Evolutionary conservation across 2,888 invertebrate genomes (phyloP).

Genomic region (Cataglyphis altisquamis): DNA sequence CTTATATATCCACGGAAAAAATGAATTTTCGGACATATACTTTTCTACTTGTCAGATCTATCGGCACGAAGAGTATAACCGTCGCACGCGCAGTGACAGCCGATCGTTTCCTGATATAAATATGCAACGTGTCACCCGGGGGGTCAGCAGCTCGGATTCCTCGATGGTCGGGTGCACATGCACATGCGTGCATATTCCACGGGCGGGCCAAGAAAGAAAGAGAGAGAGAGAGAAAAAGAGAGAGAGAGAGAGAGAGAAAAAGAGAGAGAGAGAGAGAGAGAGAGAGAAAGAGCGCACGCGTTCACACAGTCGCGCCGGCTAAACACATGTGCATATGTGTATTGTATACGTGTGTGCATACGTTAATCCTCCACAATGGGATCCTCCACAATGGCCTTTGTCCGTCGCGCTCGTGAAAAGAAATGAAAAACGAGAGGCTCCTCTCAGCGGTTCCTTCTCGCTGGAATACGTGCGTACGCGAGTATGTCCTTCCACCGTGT

Average conservation of each 20-base stretch:
- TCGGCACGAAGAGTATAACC: constrained; percentile 61
- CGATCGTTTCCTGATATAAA: constrained; percentile 83
- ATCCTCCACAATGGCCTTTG: constrained; percentile 83
- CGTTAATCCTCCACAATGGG: constrained; percentile 83
- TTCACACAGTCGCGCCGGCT: constrained; percentile 40
- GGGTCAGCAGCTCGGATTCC: constrained; percentile 83
- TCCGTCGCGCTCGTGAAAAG: constrained; percentile 80
- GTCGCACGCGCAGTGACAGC: constrained; percentile 69
- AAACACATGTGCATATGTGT: constrained; percentile 35
- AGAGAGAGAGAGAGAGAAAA: constrained; percentile 12
- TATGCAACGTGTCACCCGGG: constrained; percentile 81
- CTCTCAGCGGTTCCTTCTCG: constrained; percentile 48
- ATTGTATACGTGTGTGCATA: constrained; percentile 75
- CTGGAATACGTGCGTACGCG: constrained; percentile 11
- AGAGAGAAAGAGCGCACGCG: constrained; percentile 5
- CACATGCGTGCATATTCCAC: constrained; percentile 28
- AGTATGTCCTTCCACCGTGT: constrained; percentile 10
- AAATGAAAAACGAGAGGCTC: constrained; percentile 80
- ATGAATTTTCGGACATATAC: constrained; percentile 23
- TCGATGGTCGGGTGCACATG: constrained; percentile 69
- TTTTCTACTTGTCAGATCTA: constrained; percentile 71
- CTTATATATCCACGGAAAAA: background rate
- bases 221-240: constrained; percentile 10
- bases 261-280: constrained; percentile 6
- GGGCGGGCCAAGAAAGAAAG: constrained; percentile 16